Conservation (phyloP, 2,888 invertebrate species). For the Scaptomyza tumidula region DNA sequence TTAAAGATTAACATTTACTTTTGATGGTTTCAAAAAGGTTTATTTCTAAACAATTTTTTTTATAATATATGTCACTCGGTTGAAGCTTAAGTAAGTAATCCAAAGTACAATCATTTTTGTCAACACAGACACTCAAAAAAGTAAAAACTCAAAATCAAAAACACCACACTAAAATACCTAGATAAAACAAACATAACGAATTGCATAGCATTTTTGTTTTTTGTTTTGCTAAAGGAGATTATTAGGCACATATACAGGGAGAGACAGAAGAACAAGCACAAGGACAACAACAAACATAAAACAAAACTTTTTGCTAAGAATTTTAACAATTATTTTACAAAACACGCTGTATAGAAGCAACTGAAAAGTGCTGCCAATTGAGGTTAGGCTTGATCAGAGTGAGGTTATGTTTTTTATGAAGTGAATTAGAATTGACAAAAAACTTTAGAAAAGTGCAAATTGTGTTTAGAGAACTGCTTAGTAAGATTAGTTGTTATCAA, state of each 20-base stretch:
- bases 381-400: slow-evolving; percentile 11
- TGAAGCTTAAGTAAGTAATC: slow-evolving; percentile 73
- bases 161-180: slow-evolving; percentile 17
- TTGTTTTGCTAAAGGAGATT: slow-evolving; percentile 5
- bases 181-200: slow-evolving; percentile 12
- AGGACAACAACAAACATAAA: slow-evolving; percentile 18
- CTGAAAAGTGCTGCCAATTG: slow-evolving; percentile 18
- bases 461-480: slow-evolving; percentile 17
- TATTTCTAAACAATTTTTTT: slow-evolving; percentile 56
- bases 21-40: slow-evolving; percentile 68
- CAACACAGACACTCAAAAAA: slow-evolving; percentile 70
- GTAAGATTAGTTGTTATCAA: slow-evolving; percentile 1
- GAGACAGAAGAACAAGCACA: slow-evolving; percentile 24
- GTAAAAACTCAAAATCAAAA: slow-evolving; percentile 25
- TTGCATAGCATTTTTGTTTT: slow-evolving; percentile 16
- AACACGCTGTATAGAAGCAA: slow-evolving; percentile 55
- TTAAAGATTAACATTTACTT: slow-evolving; percentile 46
- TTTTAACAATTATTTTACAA: slow-evolving; percentile 70
- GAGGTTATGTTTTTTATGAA: slow-evolving; percentile 13
- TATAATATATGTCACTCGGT: slow-evolving; percentile 53
- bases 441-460: slow-evolving; percentile 13
- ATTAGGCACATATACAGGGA: slow-evolving; percentile 67
- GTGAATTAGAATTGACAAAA: neutral
- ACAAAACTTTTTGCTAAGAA: slow-evolving; percentile 67
- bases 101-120: slow-evolving; percentile 80